Evolutionary conservation across 1,140 invertebrate genomes (phyloP).

Genomic region (Telenomus remus): DNA sequence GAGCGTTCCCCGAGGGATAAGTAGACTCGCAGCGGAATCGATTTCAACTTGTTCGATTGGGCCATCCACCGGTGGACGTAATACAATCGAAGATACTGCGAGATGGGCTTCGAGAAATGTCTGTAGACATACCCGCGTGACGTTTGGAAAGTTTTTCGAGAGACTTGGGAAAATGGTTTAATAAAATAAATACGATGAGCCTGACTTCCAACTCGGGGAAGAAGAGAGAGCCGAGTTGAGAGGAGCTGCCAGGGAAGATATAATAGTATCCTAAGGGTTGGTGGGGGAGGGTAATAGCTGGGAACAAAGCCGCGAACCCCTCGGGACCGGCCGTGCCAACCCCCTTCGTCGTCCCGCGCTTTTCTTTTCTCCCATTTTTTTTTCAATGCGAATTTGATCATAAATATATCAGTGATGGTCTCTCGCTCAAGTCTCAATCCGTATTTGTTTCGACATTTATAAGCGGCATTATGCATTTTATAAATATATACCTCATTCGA

Average conservation of each 20-base stretch:
- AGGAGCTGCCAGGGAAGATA: conserved; percentile 66
- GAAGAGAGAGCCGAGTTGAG: conserved; percentile 36
- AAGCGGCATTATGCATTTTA: conserved; percentile 56
- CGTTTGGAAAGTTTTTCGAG: conserved; percentile 64
- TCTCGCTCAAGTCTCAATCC: conserved; percentile 57
- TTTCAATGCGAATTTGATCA: conserved; percentile 73
- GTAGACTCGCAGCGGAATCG: conserved; percentile 47
- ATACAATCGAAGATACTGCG: conserved; percentile 59
- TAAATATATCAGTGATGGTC: conserved; percentile 68
- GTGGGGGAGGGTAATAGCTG: conserved; percentile 74
- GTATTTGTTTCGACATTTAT: conserved; percentile 55
- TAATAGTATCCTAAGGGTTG: conserved; percentile 75
- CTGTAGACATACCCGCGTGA: conserved; percentile 54
- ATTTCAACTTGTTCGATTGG: conserved; percentile 58
- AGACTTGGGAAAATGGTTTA: conserved; percentile 71
- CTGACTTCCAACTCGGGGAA: conserved; percentile 56
- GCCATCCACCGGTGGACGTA: conserved; percentile 49
- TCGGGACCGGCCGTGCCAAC: conserved; percentile 62
- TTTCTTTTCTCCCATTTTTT: conserved; percentile 46
- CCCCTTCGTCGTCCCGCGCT: conserved; percentile 29
- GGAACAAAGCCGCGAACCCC: conserved; percentile 75
- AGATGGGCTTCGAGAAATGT: conserved; percentile 57
- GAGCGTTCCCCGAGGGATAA: conserved; percentile 44
- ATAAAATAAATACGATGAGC: conserved; percentile 75
- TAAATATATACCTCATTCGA: conserved; percentile 50